These are phyloP conservation scores for Acanthochromis polyacanthus DNA, from an alignment of 2,113 vertebrate species.

Conservation along the genomic window DNA sequence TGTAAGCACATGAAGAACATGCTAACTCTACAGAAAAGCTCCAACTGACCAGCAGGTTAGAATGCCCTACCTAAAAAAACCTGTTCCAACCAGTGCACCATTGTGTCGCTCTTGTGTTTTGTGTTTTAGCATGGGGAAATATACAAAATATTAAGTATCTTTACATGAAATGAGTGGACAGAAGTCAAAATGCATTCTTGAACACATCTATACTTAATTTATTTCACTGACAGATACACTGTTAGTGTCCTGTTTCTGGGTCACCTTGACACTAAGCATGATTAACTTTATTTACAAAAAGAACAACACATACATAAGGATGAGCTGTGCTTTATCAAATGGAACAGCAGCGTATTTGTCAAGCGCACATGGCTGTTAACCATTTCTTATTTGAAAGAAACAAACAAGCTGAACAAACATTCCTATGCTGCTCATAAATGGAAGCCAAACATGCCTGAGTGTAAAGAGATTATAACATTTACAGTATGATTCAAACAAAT, in stretches of 20 bases:
- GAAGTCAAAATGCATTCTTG: background rate
- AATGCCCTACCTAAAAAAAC: too few relatives aligned
- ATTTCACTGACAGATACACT: background rate
- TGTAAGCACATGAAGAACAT: too few relatives aligned
- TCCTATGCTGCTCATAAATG: constrained; percentile 12
- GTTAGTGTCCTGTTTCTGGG: background rate
- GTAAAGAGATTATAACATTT: constrained; percentile 36
- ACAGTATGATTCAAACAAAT: constrained; percentile 60
- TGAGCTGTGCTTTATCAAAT: background rate
- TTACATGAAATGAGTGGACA: background rate
- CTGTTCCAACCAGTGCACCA: too few relatives aligned
- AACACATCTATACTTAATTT: background rate
- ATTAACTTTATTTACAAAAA: background rate
- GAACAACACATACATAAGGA: background rate
- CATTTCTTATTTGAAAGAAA: background rate
- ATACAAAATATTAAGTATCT: background rate
- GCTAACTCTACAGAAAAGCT: too few relatives aligned
- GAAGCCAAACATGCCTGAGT: constrained; percentile 1
- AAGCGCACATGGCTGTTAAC: background rate
- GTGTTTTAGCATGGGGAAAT: too few relatives aligned
- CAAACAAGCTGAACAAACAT: background rate
- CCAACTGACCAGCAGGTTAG: too few relatives aligned
- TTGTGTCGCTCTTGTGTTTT: too few relatives aligned
- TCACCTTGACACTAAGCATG: background rate
- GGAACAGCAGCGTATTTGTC: background rate